Evolutionary conservation across 2,888 invertebrate species (phyloP).

Genomic region (Xestia rhomboidea): DNA sequence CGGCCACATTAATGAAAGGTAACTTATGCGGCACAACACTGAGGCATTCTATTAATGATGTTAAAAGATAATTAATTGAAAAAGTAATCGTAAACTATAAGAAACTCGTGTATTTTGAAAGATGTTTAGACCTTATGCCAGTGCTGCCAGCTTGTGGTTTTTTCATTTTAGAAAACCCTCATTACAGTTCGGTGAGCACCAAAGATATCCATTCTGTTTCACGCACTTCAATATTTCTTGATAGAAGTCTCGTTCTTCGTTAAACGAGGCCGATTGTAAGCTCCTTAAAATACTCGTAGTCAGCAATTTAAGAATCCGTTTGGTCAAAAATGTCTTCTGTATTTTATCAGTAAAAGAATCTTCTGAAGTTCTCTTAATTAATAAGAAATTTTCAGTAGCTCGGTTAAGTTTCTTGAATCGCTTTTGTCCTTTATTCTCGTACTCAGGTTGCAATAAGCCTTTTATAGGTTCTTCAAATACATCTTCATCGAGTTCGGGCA

Average conservation of each 20-base stretch:
- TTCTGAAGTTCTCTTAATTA: not conserved
- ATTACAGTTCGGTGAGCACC: not conserved
- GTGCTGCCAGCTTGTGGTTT: too few species aligned
- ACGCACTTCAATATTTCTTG: not conserved
- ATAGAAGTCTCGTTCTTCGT: not conserved
- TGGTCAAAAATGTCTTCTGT: not conserved
- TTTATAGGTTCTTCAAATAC: fast-evolving
- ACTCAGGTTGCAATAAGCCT: not conserved
- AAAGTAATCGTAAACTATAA: too few species aligned
- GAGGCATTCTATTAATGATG: too few species aligned
- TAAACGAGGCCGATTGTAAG: too few species aligned
- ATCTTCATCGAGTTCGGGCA: not conserved
- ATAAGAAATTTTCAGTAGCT: not conserved
- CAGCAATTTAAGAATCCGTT: not conserved
- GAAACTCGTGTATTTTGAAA: too few species aligned
- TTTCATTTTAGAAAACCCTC: too few species aligned
- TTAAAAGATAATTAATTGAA: too few species aligned
- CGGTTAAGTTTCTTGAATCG: constrained; percentile 25
- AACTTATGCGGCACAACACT: too few species aligned
- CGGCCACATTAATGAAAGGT: too few species aligned
- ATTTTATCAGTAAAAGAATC: not conserved
- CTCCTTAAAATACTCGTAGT: too few species aligned
- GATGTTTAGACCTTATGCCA: too few species aligned
- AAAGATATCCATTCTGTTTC: not conserved
- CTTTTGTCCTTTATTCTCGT: constrained; percentile 20